Evolutionary conservation across 2,797 vertebrate genomes (phyloP).

Genomic region (Alectoris magna): DNA sequence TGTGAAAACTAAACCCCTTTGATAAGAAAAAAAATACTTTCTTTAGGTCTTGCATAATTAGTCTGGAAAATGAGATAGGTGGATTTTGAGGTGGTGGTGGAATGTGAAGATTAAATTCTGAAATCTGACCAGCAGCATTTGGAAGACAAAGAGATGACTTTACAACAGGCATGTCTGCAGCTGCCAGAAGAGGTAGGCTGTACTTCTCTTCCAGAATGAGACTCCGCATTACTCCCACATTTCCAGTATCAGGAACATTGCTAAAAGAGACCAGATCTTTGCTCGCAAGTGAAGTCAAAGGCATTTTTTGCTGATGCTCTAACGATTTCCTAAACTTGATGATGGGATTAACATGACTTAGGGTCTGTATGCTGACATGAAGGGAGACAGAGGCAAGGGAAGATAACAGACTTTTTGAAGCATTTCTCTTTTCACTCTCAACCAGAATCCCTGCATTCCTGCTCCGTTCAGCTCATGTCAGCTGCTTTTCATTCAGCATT

Average conservation of each 20-base stretch:
- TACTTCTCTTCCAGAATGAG: not conserved
- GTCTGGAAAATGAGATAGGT: not conserved
- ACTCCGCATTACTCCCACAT: not conserved
- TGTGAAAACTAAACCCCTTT: not conserved
- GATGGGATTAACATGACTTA: not conserved
- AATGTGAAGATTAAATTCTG: slow-evolving; percentile 32
- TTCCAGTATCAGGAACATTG: not conserved
- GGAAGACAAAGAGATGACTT: slow-evolving; percentile 7
- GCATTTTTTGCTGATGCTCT: not conserved
- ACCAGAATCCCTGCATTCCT: not conserved
- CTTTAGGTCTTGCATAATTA: slow-evolving; percentile 2
- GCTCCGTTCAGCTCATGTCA: not conserved
- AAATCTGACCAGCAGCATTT: slow-evolving; percentile 8
- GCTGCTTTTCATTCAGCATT: slow-evolving; percentile 16
- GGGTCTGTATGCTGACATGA: not conserved
- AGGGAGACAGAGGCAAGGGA: not conserved
- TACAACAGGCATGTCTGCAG: not conserved
- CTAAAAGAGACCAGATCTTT: not conserved
- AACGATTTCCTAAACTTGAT: not conserved
- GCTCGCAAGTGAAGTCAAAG: not conserved
- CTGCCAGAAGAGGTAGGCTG: not conserved
- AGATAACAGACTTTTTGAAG: not conserved
- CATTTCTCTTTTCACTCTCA: not conserved
- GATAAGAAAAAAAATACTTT: slow-evolving; percentile 25
- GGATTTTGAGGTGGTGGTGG: slow-evolving; percentile 6